phyloP scores from a whole-genome alignment of 2,113 vertebrate species.

The Carettochelys insculpta region DNA sequence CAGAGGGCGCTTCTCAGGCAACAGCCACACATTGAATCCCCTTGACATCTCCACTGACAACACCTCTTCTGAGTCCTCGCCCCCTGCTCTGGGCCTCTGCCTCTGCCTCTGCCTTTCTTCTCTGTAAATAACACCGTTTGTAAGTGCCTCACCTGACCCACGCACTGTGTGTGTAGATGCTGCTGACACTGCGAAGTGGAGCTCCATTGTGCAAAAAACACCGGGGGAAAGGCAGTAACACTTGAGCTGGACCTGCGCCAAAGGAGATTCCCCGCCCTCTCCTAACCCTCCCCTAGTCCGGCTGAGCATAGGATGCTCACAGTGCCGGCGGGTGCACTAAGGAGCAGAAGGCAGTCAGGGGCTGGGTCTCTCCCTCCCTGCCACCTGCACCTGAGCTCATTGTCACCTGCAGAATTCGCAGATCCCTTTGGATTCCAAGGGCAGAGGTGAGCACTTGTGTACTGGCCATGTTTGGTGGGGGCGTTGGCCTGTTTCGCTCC shows the following conservation, averaged over 20 bases:
- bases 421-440: background rate
- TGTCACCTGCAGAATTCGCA: background rate
- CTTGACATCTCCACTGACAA: background rate
- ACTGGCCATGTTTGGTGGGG: too few relatives aligned
- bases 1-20: background rate
- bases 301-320: too few relatives aligned
- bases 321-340: background rate
- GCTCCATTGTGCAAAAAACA: background rate
- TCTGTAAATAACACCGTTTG: too few relatives aligned
- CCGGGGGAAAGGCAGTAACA: background rate
- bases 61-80: background rate
- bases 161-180: background rate
- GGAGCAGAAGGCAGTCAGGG: background rate
- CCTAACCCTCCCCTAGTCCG: background rate
- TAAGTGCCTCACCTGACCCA: background rate
- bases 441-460: too few relatives aligned
- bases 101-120: background rate
- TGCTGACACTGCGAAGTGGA: background rate
- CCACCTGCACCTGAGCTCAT: background rate
- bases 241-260: background rate
- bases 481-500: too few relatives aligned
- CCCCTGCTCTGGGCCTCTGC: background rate
- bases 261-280: background rate
- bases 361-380: background rate
- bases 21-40: accelerated